Evolutionary conservation across 2,888 invertebrate species (phyloP).

Genomic region (Monochamus alternatus): DNA sequence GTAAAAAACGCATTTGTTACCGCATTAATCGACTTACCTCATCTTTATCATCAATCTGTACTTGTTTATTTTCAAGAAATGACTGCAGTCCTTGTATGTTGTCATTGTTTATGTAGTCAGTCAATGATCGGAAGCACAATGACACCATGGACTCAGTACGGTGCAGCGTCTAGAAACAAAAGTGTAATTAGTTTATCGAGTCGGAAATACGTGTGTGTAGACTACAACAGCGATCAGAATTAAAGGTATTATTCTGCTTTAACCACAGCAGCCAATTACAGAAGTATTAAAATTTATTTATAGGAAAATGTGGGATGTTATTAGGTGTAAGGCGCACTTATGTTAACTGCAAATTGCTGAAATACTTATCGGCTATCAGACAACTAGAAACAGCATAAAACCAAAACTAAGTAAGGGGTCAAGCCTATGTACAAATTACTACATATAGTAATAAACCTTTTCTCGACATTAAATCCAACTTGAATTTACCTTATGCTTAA

Average conservation of each 20-base stretch:
- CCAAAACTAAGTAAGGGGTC: not conserved
- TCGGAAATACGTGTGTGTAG: not conserved
- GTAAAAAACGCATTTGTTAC: not conserved
- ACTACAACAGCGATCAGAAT: not conserved
- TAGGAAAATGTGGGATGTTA: not conserved
- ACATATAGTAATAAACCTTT: not conserved
- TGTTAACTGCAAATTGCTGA: conserved; percentile 4
- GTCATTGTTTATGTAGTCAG: conserved; percentile 86
- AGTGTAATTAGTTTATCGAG: not conserved
- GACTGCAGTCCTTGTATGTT: conserved; percentile 85
- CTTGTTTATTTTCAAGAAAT: conserved; percentile 87
- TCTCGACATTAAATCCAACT: not conserved
- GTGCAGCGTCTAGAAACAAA: conserved; percentile 82
- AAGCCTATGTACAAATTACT: not conserved
- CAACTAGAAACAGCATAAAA: not conserved
- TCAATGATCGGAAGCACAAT: conserved; percentile 87
- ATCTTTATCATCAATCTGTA: conserved; percentile 89
- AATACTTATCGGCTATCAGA: not conserved
- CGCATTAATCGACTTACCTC: conserved; percentile 76
- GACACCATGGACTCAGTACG: conserved; percentile 95
- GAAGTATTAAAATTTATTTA: conserved; percentile 12
- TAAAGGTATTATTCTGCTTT: not conserved
- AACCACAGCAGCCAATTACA: not conserved
- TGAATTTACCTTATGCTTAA: not conserved
- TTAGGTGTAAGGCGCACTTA: not conserved